A percentile compares a stretch with the other conserved stretches of the same genome.
These are phyloP conservation scores for Agonopterix arenella DNA, from an alignment of 2,888 invertebrate genomes.

Conservation along the genomic window DNA sequence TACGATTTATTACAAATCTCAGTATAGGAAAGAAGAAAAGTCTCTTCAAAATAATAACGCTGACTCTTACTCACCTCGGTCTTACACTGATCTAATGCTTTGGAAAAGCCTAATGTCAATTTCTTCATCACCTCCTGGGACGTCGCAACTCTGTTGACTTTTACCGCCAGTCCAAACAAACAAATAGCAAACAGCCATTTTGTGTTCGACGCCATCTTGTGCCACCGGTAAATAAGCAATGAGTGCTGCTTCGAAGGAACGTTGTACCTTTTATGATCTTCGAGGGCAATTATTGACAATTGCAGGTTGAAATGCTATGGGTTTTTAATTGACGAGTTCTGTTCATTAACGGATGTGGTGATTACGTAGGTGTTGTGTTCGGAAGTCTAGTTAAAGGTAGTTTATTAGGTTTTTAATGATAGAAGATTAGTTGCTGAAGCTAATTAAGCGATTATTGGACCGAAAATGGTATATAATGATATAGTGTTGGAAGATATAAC, in stretches of 20 bases:
- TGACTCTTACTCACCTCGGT: conserved; percentile 35
- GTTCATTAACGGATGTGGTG: background rate
- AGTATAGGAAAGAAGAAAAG: background rate
- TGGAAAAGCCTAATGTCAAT: conserved; percentile 39
- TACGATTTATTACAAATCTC: background rate
- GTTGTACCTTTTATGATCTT: conserved; percentile 1
- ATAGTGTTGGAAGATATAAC: too few species aligned
- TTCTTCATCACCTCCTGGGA: conserved; percentile 53
- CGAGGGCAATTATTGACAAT: background rate
- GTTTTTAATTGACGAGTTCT: background rate
- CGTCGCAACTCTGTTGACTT: conserved; percentile 12
- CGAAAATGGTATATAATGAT: too few species aligned
- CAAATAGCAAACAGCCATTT: conserved; percentile 28
- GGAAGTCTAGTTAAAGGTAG: background rate
- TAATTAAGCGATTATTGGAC: too few species aligned
- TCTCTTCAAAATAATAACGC: background rate
- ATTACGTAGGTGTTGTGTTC: background rate
- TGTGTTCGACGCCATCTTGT: conserved; percentile 26
- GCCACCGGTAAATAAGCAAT: background rate
- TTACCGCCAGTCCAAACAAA: conserved; percentile 11
- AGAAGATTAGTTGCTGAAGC: too few species aligned
- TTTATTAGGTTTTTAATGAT: background rate
- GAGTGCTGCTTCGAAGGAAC: background rate
- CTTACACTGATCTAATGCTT: conserved; percentile 44
- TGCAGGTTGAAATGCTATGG: background rate